These are phyloP conservation scores for Crocuta crocuta DNA, from an alignment of 2,113 vertebrate genomes.

Conservation along the genomic window DNA sequence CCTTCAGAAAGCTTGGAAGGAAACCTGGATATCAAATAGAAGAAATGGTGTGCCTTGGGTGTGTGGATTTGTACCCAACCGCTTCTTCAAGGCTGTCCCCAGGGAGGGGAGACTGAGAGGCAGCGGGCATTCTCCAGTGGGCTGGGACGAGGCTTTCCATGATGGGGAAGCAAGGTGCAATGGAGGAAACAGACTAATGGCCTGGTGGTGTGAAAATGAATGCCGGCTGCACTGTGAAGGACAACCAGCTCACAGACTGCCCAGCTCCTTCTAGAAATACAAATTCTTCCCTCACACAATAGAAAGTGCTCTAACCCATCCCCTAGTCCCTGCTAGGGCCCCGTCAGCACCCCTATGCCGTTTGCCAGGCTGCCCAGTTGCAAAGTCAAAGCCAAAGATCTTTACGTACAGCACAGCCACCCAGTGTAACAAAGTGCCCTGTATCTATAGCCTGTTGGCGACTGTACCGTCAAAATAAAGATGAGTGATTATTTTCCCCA, in stretches of 20 bases:
- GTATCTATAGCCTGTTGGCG: neutral
- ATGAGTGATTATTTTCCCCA: neutral
- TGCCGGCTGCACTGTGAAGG: accelerated
- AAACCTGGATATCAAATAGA: neutral
- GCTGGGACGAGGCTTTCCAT: neutral
- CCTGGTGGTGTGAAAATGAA: neutral
- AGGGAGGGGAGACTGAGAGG: neutral
- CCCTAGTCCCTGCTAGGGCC: neutral
- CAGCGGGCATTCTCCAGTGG: neutral
- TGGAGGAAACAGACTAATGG: neutral
- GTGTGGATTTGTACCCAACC: neutral
- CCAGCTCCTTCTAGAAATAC: neutral
- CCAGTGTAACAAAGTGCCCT: neutral
- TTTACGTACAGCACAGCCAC: accelerated
- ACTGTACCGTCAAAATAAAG: neutral
- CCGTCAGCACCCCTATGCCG: neutral
- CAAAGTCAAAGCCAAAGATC: neutral
- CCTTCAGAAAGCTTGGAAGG: neutral
- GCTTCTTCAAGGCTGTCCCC: neutral
- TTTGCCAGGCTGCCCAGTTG: neutral
- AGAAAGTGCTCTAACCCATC: neutral
- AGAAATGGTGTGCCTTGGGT: neutral
- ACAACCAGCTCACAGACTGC: neutral
- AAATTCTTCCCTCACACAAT: neutral
- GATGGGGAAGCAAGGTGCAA: no score